Evolutionary conservation across 2,888 invertebrate genomes (phyloP).

Genomic region (Acleris literana): DNA sequence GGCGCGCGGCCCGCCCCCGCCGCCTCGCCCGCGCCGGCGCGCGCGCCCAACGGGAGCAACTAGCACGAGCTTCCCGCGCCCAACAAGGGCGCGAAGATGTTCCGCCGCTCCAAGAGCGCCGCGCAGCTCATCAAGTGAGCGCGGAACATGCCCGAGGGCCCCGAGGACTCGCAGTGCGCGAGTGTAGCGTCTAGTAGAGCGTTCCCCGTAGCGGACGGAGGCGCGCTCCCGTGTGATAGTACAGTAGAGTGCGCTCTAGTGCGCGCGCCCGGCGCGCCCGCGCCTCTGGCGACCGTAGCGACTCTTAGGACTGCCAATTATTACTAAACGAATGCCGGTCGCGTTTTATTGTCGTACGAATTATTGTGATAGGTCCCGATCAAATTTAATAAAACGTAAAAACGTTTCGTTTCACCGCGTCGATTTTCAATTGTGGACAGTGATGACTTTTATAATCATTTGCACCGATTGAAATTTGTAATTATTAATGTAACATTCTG

Average conservation of each 20-base stretch:
- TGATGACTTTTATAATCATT: slow-evolving; percentile 73
- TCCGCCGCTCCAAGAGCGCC: slow-evolving; percentile 83
- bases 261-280: slow-evolving; percentile 12
- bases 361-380: slow-evolving; percentile 72
- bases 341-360: slow-evolving; percentile 73
- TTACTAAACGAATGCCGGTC: slow-evolving; percentile 66
- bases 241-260: slow-evolving; percentile 16
- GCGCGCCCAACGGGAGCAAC: slow-evolving; percentile 75
- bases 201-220: slow-evolving; percentile 18
- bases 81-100: slow-evolving; percentile 81
- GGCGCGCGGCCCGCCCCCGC: slow-evolving; percentile 49
- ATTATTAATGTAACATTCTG: slow-evolving; percentile 79
- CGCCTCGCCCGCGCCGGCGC: slow-evolving; percentile 57
- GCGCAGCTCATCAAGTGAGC: slow-evolving; percentile 81
- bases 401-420: slow-evolving; percentile 62
- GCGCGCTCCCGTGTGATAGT: slow-evolving; percentile 36
- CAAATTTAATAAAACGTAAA: slow-evolving; percentile 62
- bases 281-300: slow-evolving; percentile 55
- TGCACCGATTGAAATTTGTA: slow-evolving; percentile 80
- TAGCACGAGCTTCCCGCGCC: slow-evolving; percentile 81
- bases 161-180: background rate
- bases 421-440: slow-evolving; percentile 61
- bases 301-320: slow-evolving; percentile 77
- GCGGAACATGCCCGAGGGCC: slow-evolving; percentile 16
- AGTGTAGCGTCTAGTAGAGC: slow-evolving; percentile 22